Evolutionary conservation across 1,140 invertebrate species (phyloP).

Genomic region (Andrena cerasifolii): DNA sequence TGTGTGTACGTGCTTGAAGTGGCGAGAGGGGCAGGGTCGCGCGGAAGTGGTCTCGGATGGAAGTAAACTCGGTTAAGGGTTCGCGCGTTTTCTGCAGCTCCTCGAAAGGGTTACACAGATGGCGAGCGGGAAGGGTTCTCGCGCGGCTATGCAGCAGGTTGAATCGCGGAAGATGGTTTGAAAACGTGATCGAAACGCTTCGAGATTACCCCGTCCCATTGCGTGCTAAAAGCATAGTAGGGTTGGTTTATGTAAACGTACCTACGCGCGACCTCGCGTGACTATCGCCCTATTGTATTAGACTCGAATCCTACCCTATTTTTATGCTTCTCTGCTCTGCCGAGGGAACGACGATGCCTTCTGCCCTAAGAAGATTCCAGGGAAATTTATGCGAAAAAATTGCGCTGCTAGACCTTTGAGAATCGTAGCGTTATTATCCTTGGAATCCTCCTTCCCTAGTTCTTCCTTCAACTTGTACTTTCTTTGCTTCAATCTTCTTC

Average conservation of each 20-base stretch:
- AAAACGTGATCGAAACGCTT: constrained; percentile 38
- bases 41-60: constrained; percentile 52
- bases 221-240: constrained; percentile 31
- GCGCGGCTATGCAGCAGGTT: constrained; percentile 33
- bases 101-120: constrained; percentile 32
- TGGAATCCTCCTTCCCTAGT: background rate
- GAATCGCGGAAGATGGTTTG: constrained; percentile 33
- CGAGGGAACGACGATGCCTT: background rate
- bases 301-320: background rate
- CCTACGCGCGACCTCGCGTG: background rate
- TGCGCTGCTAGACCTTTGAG: background rate
- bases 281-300: constrained; percentile 5
- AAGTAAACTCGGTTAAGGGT: constrained; percentile 65
- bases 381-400: constrained; percentile 28
- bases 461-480: background rate
- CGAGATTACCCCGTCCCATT: constrained; percentile 29
- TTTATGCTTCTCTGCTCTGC: too few species aligned
- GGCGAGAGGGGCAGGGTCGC: constrained; percentile 12
- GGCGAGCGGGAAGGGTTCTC: constrained; percentile 10
- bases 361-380: background rate
- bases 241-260: constrained; percentile 23
- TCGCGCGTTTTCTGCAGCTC: constrained; percentile 40
- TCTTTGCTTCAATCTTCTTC: background rate
- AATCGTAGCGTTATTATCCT: background rate
- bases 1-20: background rate